Evolutionary conservation across 2,797 vertebrate genomes (phyloP).

Genomic region (Phalloptychus januarius): DNA sequence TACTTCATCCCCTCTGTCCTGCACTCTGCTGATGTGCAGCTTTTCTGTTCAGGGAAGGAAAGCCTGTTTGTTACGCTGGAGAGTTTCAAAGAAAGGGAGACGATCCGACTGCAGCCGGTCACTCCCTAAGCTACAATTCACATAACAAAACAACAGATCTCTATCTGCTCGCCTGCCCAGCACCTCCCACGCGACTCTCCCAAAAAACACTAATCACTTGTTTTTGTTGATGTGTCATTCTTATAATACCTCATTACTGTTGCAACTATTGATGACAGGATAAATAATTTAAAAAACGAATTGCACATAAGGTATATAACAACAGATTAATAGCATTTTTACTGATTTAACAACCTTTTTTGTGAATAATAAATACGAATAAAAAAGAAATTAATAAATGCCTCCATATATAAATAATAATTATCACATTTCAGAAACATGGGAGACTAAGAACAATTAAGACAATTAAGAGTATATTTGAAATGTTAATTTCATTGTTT

Average conservation of each 20-base stretch:
- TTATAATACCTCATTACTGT: slow-evolving; percentile 11
- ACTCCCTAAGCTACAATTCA: slow-evolving; percentile 63
- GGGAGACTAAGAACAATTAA: neutral
- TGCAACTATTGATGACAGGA: neutral
- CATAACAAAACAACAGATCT: slow-evolving; percentile 76
- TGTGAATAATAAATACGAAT: neutral
- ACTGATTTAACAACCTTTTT: neutral
- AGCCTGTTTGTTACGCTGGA: slow-evolving; percentile 84
- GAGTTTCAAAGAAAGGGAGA: slow-evolving; percentile 82
- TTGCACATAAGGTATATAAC: neutral
- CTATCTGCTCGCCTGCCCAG: slow-evolving; percentile 56
- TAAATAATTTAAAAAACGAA: neutral
- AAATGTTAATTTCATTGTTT: neutral
- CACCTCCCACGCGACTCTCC: slow-evolving; percentile 34
- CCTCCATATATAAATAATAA: too few relatives aligned
- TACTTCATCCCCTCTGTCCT: slow-evolving; percentile 69
- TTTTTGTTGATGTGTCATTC: slow-evolving; percentile 20
- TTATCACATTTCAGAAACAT: neutral
- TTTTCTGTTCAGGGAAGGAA: slow-evolving; percentile 82
- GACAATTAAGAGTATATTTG: neutral
- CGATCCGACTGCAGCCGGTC: slow-evolving; percentile 51
- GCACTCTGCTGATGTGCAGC: slow-evolving; percentile 81
- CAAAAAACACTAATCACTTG: slow-evolving; percentile 28
- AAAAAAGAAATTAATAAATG: neutral
- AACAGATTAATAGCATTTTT: neutral